phyloP scores from a whole-genome alignment of 1,140 invertebrate species.

The Zaprionus ornatus region DNA sequence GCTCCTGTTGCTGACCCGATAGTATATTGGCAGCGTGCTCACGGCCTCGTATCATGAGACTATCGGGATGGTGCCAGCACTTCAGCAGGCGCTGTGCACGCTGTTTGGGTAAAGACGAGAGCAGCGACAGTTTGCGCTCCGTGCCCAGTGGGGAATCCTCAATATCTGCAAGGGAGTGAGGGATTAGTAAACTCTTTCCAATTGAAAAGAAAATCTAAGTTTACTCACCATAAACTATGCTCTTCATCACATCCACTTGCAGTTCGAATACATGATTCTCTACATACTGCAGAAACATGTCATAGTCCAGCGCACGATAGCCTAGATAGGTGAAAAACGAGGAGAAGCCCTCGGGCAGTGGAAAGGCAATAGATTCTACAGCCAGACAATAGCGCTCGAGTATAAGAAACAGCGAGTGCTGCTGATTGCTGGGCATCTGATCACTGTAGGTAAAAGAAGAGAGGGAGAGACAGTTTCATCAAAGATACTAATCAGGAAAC shows the following conservation, averaged over 20 bases:
- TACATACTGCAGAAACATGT: constrained; percentile 91
- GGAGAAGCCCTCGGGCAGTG: constrained; percentile 92
- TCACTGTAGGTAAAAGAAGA: constrained; percentile 86
- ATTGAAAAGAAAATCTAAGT: not conserved
- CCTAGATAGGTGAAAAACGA: constrained; percentile 94
- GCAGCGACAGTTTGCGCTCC: constrained; percentile 88
- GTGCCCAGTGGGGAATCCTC: constrained; percentile 88
- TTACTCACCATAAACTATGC: constrained; percentile 89
- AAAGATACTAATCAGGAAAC: not conserved
- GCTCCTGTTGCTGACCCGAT: constrained; percentile 86
- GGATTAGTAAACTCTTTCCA: not conserved
- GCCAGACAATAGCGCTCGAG: constrained; percentile 91
- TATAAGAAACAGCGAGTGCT: constrained; percentile 89
- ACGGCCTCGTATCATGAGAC: constrained; percentile 90
- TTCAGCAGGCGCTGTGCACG: constrained; percentile 90
- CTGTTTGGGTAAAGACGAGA: constrained; percentile 89
- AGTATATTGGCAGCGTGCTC: constrained; percentile 92
- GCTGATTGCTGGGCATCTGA: constrained; percentile 88
- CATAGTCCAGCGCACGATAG: constrained; percentile 89
- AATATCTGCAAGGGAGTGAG: constrained; percentile 85
- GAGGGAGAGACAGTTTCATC: not conserved
- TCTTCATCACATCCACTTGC: constrained; percentile 93
- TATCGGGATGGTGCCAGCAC: constrained; percentile 91
- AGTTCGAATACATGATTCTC: constrained; percentile 92
- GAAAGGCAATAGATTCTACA: constrained; percentile 91